Conservation (phyloP, 2,797 vertebrate species). For the Serranus cabrilla region DNA sequence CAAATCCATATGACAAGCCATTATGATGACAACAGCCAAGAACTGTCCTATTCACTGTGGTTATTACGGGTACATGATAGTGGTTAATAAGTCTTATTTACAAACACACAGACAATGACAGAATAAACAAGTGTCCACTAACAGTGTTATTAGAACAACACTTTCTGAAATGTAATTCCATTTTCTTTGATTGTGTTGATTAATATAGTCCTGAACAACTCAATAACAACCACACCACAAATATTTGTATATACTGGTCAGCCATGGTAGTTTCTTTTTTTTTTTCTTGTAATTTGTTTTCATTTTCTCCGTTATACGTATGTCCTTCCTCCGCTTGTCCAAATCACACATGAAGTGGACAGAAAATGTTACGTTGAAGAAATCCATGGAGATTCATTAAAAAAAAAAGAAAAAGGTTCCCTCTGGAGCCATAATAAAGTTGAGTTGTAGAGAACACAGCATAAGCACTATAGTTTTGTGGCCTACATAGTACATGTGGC, state of each 20-base stretch:
- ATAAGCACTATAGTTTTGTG: conserved; percentile 91
- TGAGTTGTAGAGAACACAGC: conserved; percentile 87
- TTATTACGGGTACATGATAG: conserved; percentile 95
- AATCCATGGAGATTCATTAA: conserved; percentile 71
- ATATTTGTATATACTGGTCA: conserved; percentile 93
- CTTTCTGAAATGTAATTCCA: conserved; percentile 90
- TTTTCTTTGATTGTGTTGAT: conserved; percentile 93
- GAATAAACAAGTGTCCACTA: conserved; percentile 97
- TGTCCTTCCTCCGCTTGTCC: conserved; percentile 56
- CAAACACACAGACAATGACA: conserved; percentile 96
- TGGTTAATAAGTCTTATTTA: conserved; percentile 99
- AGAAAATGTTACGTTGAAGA: conserved; percentile 72
- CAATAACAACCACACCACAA: conserved; percentile 95
- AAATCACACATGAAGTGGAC: conserved; percentile 67
- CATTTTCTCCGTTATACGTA: conserved; percentile 82
- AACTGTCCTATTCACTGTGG: conserved; percentile 91
- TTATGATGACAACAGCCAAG: conserved; percentile 84
- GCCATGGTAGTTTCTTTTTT: conserved; percentile 79
- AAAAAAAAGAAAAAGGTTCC: conserved; percentile 61
- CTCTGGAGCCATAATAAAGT: conserved; percentile 85
- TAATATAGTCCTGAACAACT: conserved; percentile 96
- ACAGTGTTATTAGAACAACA: conserved; percentile 94
- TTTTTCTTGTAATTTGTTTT: conserved; percentile 77
- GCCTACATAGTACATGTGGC: conserved; percentile 92
- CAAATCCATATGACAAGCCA: conserved; percentile 66